Conservation (phyloP, 2,888 invertebrate genomes). For the Diachrysia chrysitis region DNA sequence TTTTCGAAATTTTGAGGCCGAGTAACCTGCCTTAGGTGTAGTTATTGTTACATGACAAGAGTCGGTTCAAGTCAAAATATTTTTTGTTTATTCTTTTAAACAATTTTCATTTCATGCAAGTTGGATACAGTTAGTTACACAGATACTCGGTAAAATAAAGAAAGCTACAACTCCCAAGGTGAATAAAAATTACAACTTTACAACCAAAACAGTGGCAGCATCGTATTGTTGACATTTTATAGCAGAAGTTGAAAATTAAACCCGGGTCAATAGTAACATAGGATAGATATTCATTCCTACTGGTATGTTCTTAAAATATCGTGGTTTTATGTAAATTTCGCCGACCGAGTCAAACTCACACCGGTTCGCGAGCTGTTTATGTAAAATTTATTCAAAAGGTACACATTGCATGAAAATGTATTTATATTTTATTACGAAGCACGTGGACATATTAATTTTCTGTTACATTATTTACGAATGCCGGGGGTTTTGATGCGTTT, state of each 20-base stretch:
- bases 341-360: constrained; percentile 33
- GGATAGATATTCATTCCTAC: background rate
- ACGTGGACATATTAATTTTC: constrained; percentile 40
- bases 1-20: background rate
- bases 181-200: constrained; percentile 22
- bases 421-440: constrained; percentile 38
- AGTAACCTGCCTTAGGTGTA: background rate
- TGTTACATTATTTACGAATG: constrained; percentile 19
- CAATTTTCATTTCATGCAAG: background rate
- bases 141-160: background rate
- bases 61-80: background rate
- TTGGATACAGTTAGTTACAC: background rate
- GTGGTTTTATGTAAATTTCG: constrained; percentile 48
- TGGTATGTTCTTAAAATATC: constrained; percentile 49
- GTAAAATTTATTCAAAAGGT: constrained; percentile 55
- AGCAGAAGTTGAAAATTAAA: constrained; percentile 41
- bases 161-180: background rate
- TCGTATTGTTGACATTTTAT: constrained; percentile 29
- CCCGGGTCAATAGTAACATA: background rate
- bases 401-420: constrained; percentile 35
- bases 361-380: constrained; percentile 45
- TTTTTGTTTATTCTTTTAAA: background rate
- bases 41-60: background rate
- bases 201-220: constrained; percentile 29
- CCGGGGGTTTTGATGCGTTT: background rate